These are phyloP conservation scores for Protula sp. DNA, from an alignment of 2,888 invertebrate genomes.

Conservation along the genomic window DNA sequence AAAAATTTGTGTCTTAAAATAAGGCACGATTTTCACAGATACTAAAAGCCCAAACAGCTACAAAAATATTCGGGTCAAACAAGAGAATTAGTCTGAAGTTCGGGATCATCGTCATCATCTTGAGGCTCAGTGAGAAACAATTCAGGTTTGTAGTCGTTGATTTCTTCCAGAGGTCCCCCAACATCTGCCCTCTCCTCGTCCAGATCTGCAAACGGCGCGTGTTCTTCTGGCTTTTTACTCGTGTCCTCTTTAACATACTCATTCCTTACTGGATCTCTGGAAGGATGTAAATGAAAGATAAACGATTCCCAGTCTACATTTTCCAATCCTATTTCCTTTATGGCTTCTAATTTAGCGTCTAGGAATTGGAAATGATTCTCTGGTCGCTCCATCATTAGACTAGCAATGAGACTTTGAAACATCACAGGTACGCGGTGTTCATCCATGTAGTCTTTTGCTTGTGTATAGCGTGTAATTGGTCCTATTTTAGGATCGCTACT, in stretches of 20 bases:
- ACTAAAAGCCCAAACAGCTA: too few relatives aligned
- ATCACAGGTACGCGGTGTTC: constrained; percentile 44
- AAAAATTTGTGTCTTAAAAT: too few relatives aligned
- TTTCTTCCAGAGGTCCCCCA: neutral
- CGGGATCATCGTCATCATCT: neutral
- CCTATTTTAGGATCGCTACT: constrained; percentile 5
- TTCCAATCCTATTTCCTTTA: constrained; percentile 39
- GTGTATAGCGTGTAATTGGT: constrained; percentile 14
- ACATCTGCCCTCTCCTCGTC: neutral
- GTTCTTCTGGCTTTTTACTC: neutral
- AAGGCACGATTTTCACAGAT: too few relatives aligned
- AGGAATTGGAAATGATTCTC: constrained; percentile 44
- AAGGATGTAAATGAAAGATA: constrained; percentile 43
- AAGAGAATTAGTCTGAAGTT: too few relatives aligned
- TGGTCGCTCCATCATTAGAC: constrained; percentile 47
- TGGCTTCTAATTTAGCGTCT: constrained; percentile 40
- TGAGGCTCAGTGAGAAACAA: neutral
- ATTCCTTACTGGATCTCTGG: constrained; percentile 28
- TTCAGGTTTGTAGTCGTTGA: neutral
- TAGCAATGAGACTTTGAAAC: constrained; percentile 47
- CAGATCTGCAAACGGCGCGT: neutral
- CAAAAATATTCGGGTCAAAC: too few relatives aligned
- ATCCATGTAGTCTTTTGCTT: constrained; percentile 40
- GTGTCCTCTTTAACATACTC: neutral
- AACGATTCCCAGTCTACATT: constrained; percentile 51